Percentiles rank a stretch among this genome's conserved stretches.
These are phyloP conservation scores for Danaus plexippus DNA, from an alignment of 1,140 invertebrate genomes.

Conservation along the genomic window DNA sequence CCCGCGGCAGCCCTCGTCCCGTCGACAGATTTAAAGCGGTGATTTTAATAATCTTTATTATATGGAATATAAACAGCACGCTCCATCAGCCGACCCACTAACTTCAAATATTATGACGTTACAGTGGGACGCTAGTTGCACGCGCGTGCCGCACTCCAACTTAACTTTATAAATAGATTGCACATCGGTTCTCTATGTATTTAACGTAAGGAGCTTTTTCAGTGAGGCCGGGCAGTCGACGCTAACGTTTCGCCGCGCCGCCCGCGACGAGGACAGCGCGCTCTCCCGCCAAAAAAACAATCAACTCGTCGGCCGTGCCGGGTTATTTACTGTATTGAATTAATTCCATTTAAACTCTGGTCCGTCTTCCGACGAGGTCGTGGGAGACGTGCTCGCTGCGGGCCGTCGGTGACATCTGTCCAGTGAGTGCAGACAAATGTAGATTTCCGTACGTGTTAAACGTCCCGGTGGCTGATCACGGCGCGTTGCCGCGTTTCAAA, in stretches of 20 bases:
- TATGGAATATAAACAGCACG: constrained; percentile 25
- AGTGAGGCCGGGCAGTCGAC: constrained; percentile 55
- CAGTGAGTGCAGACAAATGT: constrained; percentile 35
- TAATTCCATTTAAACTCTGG: too few species aligned
- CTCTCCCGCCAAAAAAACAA: constrained; percentile 34
- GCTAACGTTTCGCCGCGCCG: constrained; percentile 49
- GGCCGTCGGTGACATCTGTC: constrained; percentile 24
- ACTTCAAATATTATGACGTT: constrained; percentile 62
- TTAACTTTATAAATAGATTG: constrained; percentile 67
- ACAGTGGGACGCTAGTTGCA: constrained; percentile 42
- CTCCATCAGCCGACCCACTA: constrained; percentile 52
- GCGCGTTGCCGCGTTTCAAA: constrained; percentile 65
- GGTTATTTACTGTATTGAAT: constrained; percentile 14
- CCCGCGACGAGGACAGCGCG: constrained; percentile 39
- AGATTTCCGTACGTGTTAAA: constrained; percentile 37
- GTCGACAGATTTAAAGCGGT: constrained; percentile 19
- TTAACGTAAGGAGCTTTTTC: constrained; percentile 60
- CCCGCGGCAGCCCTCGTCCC: constrained; percentile 9
- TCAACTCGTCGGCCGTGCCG: constrained; percentile 34
- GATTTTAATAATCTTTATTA: constrained; percentile 30
- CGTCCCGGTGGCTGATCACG: constrained; percentile 44
- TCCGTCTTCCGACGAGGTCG: background rate
- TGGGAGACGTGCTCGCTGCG: constrained; percentile 24
- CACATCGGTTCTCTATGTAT: constrained; percentile 54
- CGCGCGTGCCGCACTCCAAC: constrained; percentile 50